Evolutionary conservation across 53 echinoderm and acorn worm species (phyloP).

Genomic region (Pentamera pediparva): DNA sequence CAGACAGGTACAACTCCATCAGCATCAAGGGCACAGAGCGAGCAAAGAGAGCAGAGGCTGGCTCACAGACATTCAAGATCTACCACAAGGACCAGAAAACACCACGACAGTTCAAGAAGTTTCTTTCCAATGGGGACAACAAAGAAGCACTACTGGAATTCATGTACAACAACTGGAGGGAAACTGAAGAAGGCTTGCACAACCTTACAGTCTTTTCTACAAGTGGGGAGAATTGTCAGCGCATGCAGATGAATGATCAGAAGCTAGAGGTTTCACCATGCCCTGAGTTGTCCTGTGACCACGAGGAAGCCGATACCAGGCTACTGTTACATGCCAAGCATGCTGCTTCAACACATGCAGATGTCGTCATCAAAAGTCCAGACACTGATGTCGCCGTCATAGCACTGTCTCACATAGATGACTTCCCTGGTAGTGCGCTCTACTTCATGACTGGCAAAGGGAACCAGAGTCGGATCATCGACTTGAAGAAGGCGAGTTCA

Average conservation of each 20-base stretch:
- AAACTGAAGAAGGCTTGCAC: background rate
- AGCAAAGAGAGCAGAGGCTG: background rate
- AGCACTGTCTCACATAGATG: background rate
- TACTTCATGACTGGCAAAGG: conserved; percentile 30
- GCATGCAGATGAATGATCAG: background rate
- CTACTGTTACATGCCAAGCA: conserved; percentile 30
- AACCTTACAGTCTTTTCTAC: background rate
- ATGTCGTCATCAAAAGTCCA: conserved; percentile 35
- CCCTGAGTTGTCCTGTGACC: conserved; percentile 12
- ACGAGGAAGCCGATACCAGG: conserved; percentile 67
- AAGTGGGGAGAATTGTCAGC: conserved; percentile 2
- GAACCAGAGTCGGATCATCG: conserved; percentile 1
- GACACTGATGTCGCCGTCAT: conserved; percentile 38
- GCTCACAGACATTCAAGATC: conserved; percentile 5
- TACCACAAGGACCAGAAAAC: conserved; percentile 16
- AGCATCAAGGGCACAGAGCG: conserved; percentile 17
- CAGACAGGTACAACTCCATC: background rate
- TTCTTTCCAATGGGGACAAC: conserved; percentile 39
- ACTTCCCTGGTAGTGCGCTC: background rate
- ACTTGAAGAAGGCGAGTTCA: background rate
- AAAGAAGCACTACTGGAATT: conserved; percentile 41
- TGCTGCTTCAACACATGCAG: background rate
- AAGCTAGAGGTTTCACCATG: background rate
- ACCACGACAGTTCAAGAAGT: conserved; percentile 45
- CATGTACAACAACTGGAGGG: conserved; percentile 38